Evolutionary conservation across 2,113 vertebrate genomes (phyloP).

Genomic region (Nematolebias whitei): DNA sequence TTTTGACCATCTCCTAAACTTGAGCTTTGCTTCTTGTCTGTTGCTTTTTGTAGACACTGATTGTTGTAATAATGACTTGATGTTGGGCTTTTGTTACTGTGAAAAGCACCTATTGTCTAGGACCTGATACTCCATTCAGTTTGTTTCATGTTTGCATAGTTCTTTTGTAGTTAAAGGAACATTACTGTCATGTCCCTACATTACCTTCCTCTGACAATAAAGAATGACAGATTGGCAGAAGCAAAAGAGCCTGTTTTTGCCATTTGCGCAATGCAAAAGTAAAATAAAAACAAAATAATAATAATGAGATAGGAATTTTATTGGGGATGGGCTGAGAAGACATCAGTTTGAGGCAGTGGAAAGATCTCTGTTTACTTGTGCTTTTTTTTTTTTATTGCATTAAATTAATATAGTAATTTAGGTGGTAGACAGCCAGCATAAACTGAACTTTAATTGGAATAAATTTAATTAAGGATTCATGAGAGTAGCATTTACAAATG

Average conservation of each 20-base stretch:
- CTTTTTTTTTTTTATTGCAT: background rate
- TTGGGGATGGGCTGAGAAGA: background rate
- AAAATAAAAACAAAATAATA: no score
- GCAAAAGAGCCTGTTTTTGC: background rate
- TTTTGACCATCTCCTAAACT: background rate
- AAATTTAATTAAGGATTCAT: background rate
- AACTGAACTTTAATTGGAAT: slow-evolving; percentile 13
- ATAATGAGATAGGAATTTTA: background rate
- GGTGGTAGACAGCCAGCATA: background rate
- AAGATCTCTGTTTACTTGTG: background rate
- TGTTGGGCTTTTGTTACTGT: background rate
- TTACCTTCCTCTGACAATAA: background rate
- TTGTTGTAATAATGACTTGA: background rate
- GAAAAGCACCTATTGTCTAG: background rate
- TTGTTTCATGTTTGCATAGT: background rate
- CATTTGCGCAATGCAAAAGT: background rate
- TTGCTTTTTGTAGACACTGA: background rate
- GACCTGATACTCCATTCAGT: background rate
- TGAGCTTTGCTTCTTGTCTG: background rate
- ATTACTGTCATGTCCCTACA: background rate
- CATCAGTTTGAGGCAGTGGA: background rate
- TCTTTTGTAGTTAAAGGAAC: background rate
- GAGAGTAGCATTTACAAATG: slow-evolving; percentile 11
- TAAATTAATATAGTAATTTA: background rate
- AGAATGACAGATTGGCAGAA: background rate